Evolutionary conservation across 2,113 vertebrate genomes (phyloP).

Genomic region (Ovis canadensis): DNA sequence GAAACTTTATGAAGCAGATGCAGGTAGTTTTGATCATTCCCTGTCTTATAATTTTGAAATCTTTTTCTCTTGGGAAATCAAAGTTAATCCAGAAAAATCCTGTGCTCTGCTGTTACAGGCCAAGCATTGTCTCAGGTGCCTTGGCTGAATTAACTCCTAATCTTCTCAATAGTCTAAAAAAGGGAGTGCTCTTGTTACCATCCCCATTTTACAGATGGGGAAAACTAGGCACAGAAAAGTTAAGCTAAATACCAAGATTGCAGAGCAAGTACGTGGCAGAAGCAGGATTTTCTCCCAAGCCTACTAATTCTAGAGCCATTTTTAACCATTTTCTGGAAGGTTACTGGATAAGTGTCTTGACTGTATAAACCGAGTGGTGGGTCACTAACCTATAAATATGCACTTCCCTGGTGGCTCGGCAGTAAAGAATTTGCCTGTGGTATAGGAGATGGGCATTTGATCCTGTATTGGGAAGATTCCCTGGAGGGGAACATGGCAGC

Average conservation of each 20-base stretch:
- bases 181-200: background rate
- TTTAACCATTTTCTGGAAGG: background rate
- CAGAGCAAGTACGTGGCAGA: background rate
- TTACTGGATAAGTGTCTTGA: background rate
- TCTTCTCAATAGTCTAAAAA: background rate
- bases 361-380: background rate
- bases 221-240: background rate
- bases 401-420: background rate
- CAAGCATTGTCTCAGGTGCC: background rate
- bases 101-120: background rate
- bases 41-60: background rate
- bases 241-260: background rate
- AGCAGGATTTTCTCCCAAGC: background rate
- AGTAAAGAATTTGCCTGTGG: background rate
- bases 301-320: background rate
- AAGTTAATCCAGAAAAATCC: background rate
- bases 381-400: background rate
- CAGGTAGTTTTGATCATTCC: background rate
- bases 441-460: rapidly evolving
- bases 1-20: constrained; percentile 2
- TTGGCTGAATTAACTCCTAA: background rate
- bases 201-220: background rate
- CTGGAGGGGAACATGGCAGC: background rate
- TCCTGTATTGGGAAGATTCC: background rate
- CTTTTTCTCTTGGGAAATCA: background rate